Base-by-base conservation (phyloP, 2,113 vertebrate species). In the Labeo rohita region DNA sequence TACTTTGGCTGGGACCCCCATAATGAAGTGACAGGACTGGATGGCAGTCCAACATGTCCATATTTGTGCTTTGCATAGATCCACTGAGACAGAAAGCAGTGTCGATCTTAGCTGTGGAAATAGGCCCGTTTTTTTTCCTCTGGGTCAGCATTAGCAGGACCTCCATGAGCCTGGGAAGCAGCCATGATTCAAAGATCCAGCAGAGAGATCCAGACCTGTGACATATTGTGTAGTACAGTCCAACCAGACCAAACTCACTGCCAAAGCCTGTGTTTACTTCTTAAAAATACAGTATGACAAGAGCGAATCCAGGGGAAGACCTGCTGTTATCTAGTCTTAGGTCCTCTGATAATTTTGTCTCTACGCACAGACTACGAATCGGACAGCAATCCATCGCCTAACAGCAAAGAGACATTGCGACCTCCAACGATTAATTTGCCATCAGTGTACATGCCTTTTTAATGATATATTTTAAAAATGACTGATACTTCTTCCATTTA, bases 41-140 rank as follows among this genome's bases (percentile, higher is more conserved):
- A 16, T 68, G 50, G 72, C 47, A 85, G 66, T 88, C 61, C 79
- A 78, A 28, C 21, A n/a, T 68, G 75, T 86, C 56, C 85, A 49
- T 61, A 70, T 80, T 45, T 16, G 59, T 23, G 47, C n/a, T 84
- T n/a, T 50, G 39, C 36, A 76, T 49, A 4, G 12, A 6, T 80
- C 28, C 28, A 43, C 65, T 73, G n/a, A 66, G 66, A 36, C 1
- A 52, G 49, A 36, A 59, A 63, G 34, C 13, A 65, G 16, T 73
- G 81, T 49, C 23, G 34, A 16, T 86, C 76, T 59, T 68, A 43
- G 6, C 50, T 34, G 70, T 70, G 76, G 74, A 79, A 49, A 34
- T 45, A 81, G 45, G 65, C 47, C 47, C 28, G 65, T 65, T 45
- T 66, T 85, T 66, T 85, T 56, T 6, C 39, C 45, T 75, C 52